Evolutionary conservation across 1,140 invertebrate genomes (phyloP), one percentile per base, ranked within the genome.

Genomic region (Drosophila kurseongensis): DNA sequence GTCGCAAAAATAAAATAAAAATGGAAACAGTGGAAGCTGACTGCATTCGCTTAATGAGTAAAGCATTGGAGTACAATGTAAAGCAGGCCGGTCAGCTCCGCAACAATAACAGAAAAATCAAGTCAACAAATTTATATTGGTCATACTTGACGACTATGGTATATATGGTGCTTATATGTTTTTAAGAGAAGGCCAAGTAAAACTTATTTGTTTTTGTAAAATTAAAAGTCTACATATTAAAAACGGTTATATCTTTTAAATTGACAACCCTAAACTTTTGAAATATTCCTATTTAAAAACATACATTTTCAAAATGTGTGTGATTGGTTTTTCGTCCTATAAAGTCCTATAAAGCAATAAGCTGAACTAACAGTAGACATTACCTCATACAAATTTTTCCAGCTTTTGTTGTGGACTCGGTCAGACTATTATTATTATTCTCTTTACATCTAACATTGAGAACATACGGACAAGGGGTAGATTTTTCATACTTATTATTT

Each of bases 31-130:
- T 50, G 13, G 55, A 14, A 35, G 12, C 10, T 13, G 50, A 48
- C 8, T 50, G 52, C 60, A 16, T 18, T 35, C 35, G 38, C 47
- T 41, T 35, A 40, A 55, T 62, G 67, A 56, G 48, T 50, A 59
- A 41, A 76, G 54, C 41, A 29, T 14, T 36, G 29, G 32, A 51
- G 51, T 47, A 5, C 36, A 67, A 77, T 73, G 67, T 77, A 84
- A 84, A 61, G 66, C 72, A 84, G 80, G 80, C 80, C 58, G 80
- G 63, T 75, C 59, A 36, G 57, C 42, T 56, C 50, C 57, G 45
- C 59, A 58, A 6, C 14, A 54, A 61, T 63, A 50, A 60, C 27
- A 59, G 2, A 36, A 36, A 27, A 62, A 23, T 18, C 5, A 45
- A 62, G 50, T 48, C 35, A 47, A 44, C 48, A 45, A 54, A 47